These are phyloP conservation scores for Diplodus puntazzo DNA, from an alignment of 2,797 vertebrate genomes.

Conservation along the genomic window DNA sequence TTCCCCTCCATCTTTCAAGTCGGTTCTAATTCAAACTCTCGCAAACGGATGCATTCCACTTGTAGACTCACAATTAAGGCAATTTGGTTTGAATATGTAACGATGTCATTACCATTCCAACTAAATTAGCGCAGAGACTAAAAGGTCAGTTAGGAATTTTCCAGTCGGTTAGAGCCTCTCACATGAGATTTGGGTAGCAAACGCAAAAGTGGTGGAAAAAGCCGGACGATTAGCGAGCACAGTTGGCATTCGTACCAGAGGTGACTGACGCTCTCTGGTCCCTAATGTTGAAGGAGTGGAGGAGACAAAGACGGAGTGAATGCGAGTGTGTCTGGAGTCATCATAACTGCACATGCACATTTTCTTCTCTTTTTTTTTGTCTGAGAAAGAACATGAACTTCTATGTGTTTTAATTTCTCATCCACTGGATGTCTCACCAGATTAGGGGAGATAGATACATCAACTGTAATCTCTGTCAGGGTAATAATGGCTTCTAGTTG, in stretches of 20 bases:
- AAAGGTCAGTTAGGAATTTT: constrained; percentile 98
- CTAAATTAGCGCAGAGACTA: constrained; percentile 93
- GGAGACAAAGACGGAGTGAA: constrained; percentile 25
- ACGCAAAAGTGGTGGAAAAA: constrained; percentile 79
- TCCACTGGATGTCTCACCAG: constrained; percentile 9
- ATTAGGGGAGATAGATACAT: constrained; percentile 7
- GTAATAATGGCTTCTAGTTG: constrained; percentile 10
- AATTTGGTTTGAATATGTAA: constrained; percentile 99
- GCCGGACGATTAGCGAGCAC: constrained; percentile 75
- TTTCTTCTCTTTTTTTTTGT: constrained; percentile 11
- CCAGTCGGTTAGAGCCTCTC: constrained; percentile 94
- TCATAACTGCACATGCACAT: constrained; percentile 17
- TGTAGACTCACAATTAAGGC: constrained; percentile 97
- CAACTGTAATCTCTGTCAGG: constrained; percentile 2
- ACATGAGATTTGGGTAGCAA: constrained; percentile 89
- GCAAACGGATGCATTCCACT: constrained; percentile 89
- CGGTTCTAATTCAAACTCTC: constrained; percentile 91
- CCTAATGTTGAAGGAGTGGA: constrained; percentile 33
- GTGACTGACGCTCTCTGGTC: constrained; percentile 41
- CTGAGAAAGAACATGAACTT: constrained; percentile 18
- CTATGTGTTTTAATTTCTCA: constrained; percentile 19
- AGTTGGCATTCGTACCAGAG: constrained; percentile 58
- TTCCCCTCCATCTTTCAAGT: constrained; percentile 84
- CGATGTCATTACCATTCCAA: constrained; percentile 98
- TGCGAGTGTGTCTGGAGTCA: constrained; percentile 34